These are phyloP conservation scores for Steinernema carpocapsae DNA, from an alignment of 2,888 invertebrate genomes.

Conservation along the genomic window DNA sequence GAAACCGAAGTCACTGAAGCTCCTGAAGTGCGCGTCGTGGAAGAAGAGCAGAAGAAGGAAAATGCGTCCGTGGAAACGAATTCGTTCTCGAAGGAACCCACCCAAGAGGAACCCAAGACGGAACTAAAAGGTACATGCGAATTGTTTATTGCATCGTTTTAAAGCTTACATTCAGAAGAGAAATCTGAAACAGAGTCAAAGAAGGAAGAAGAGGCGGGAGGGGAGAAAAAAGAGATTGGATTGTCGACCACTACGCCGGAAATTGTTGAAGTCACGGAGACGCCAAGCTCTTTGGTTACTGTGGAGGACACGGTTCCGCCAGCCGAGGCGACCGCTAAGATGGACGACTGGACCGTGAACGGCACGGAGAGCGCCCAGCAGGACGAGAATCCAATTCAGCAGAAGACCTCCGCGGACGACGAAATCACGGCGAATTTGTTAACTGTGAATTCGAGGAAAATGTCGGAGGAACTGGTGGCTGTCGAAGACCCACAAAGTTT, in stretches of 20 bases:
- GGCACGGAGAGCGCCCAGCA: slow-evolving; percentile 13
- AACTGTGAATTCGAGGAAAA: neutral
- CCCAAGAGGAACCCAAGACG: too few relatives aligned
- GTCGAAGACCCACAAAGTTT: slow-evolving; percentile 17
- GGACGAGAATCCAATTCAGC: slow-evolving; percentile 11
- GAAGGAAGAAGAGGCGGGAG: neutral
- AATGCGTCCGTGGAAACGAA: too few relatives aligned
- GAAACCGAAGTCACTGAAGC: neutral
- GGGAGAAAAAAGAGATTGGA: neutral
- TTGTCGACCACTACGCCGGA: neutral
- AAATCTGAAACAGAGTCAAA: neutral
- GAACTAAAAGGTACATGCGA: too few relatives aligned
- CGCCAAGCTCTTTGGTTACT: neutral
- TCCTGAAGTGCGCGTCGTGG: neutral
- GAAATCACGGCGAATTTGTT: slow-evolving; percentile 5
- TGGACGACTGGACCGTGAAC: neutral
- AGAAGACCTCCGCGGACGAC: slow-evolving; percentile 3
- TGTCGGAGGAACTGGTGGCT: slow-evolving; percentile 14
- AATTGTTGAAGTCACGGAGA: slow-evolving; percentile 19
- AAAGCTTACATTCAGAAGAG: neutral
- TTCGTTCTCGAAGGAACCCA: too few relatives aligned
- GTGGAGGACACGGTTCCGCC: neutral
- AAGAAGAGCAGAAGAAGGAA: neutral
- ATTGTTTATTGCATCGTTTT: too few relatives aligned
- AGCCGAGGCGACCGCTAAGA: neutral